Evolutionary conservation across 2,888 invertebrate species (phyloP), one percentile per base, ranked within the genome.

Genomic region (Drosophila quinaria): DNA sequence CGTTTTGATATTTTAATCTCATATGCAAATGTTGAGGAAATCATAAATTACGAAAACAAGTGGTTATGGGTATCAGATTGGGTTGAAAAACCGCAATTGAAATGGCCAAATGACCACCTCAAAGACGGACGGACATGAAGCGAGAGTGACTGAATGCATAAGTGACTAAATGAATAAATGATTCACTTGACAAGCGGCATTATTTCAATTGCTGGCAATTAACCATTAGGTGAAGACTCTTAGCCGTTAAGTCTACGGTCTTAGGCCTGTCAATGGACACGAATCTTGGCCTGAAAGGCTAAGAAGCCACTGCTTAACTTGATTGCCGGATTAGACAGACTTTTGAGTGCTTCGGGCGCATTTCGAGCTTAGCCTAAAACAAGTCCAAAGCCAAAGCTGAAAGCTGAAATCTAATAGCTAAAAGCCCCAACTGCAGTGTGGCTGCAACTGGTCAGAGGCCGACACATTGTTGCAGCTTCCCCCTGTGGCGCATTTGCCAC

Each of bases 1-100:
- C 64, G 67, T 72, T 80, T 82, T 78, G 84, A 88, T 80, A 72
- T 74, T 80, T 83, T 88, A 85, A 85, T 88, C 88, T 82, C 71
- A 51, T 58, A 86, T 87, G 80, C 80, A 80, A 84, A 85, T 85
- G 68, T 52, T 52, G 74, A 82, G 84, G 84, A 84, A 84, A 83
- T 84, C 83, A 88, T 86, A 82, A 80, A 84, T 88, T 74, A 77
- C 68, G 63, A 63, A 69, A 60, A 78, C 64, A 70, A 70, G 29
- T 25, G n/a, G 31, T 42, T 11, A 19, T 22, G 35, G 31, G 19
- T 44, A 56, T 46, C 19, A 41, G 25, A 15, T 54, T 58, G 58
- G 61, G 69, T 62, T 68, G 73, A 54, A 67, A 66, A 74, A 67
- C 82, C 87, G 66, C 81, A 74, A 71, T 47, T 64, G 62, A 42